Conservation (phyloP, 2,888 invertebrate genomes). For the Sesia apiformis region DNA sequence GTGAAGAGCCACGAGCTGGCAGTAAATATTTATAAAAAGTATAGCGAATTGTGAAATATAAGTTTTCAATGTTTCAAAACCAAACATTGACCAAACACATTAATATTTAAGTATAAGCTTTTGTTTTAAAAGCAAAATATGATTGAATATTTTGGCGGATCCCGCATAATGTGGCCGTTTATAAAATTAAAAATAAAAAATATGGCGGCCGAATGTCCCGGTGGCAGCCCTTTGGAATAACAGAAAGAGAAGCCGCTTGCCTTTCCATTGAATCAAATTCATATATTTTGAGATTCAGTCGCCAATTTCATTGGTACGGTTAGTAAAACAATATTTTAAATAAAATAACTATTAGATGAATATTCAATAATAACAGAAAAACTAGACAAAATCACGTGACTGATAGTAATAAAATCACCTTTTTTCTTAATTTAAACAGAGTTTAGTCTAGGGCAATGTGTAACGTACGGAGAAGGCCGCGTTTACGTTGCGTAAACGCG, state of each 20-base stretch:
- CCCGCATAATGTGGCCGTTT: conserved; percentile 46
- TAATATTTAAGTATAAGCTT: conserved; percentile 12
- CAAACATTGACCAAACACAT: background rate
- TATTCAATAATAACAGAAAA: too few species aligned
- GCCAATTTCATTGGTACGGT: conserved; percentile 69
- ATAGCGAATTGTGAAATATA: background rate
- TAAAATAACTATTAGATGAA: too few species aligned
- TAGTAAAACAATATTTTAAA: conserved; percentile 23
- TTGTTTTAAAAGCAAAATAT: conserved; percentile 33
- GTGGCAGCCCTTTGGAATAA: conserved; percentile 68
- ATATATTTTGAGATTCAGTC: conserved; percentile 74
- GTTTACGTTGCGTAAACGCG: too few species aligned
- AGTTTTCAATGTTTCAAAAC: background rate
- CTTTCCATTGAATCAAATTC: conserved; percentile 75
- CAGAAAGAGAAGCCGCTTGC: conserved; percentile 71
- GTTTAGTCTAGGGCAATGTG: too few species aligned
- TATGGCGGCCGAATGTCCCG: conserved; percentile 42
- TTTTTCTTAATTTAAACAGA: too few species aligned
- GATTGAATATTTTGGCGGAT: conserved; percentile 43
- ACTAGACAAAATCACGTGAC: too few species aligned
- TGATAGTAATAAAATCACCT: too few species aligned
- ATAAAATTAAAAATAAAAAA: conserved; percentile 62
- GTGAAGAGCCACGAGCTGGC: too few species aligned
- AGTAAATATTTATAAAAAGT: too few species aligned
- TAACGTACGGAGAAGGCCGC: too few species aligned